Evolutionary conservation across 2,113 vertebrate species (phyloP).

Genomic region (Python bivittatus): DNA sequence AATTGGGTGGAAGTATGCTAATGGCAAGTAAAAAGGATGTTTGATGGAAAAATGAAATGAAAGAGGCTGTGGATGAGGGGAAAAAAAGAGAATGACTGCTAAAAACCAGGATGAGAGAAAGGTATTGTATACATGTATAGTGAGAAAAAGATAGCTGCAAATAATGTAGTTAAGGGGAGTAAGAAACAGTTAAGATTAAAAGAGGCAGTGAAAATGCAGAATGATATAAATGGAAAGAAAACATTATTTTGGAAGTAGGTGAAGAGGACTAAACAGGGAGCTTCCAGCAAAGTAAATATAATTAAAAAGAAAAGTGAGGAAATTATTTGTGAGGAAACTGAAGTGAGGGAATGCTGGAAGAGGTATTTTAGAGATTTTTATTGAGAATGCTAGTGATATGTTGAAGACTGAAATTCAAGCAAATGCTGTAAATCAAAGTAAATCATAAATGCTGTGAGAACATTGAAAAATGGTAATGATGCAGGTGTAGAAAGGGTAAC

Average conservation of each 20-base stretch:
- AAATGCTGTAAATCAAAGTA: background rate
- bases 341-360: background rate
- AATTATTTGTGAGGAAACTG: background rate
- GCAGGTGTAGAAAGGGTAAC: background rate
- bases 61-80: too few relatives aligned
- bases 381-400: background rate
- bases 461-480: background rate
- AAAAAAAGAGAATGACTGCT: too few relatives aligned
- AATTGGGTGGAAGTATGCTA: too few relatives aligned
- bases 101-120: too few relatives aligned
- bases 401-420: background rate
- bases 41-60: too few relatives aligned
- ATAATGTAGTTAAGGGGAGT: too few relatives aligned
- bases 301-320: background rate
- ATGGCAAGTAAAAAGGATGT: too few relatives aligned
- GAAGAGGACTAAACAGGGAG: background rate
- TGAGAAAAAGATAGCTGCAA: too few relatives aligned
- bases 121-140: too few relatives aligned
- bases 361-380: background rate
- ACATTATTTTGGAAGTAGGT: background rate
- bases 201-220: too few relatives aligned
- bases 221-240: background rate
- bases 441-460: background rate
- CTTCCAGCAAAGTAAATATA: background rate
- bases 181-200: too few relatives aligned